Percentiles rank a stretch among this genome's conserved stretches.
phyloP scores from a whole-genome alignment of 2,797 vertebrate genomes.

The Melanotaenia maccullochi region DNA sequence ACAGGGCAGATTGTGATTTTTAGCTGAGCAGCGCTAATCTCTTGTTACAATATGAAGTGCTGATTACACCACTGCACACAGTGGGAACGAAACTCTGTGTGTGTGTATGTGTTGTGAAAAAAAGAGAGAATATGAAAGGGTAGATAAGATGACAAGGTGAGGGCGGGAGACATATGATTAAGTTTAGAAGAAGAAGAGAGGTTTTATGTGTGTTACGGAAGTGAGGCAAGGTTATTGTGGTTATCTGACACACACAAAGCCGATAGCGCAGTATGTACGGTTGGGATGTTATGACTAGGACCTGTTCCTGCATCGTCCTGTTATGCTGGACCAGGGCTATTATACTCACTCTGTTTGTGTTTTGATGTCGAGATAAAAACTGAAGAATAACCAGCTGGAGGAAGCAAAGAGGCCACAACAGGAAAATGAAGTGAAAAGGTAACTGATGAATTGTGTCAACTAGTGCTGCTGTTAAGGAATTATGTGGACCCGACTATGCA shows the following conservation, averaged over 20 bases:
- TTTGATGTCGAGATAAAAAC: slow-evolving; percentile 36
- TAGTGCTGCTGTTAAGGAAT: slow-evolving; percentile 8
- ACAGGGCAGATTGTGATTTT: slow-evolving; percentile 70
- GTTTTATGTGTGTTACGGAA: slow-evolving; percentile 20
- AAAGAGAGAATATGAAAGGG: slow-evolving; percentile 14
- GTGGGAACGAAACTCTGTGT: slow-evolving; percentile 25
- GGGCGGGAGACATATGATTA: slow-evolving; percentile 20
- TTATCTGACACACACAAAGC: slow-evolving; percentile 9
- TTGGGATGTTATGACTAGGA: slow-evolving; percentile 52
- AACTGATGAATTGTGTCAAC: slow-evolving; percentile 6
- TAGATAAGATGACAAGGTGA: slow-evolving; percentile 47
- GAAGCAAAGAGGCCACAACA: slow-evolving; percentile 19
- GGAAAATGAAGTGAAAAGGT: slow-evolving; percentile 26
- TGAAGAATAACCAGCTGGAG: slow-evolving; percentile 7
- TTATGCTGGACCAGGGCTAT: slow-evolving; percentile 39
- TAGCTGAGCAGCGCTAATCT: slow-evolving; percentile 69
- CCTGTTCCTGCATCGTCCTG: slow-evolving; percentile 32
- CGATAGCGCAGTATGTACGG: slow-evolving; percentile 33
- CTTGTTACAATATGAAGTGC: slow-evolving; percentile 60
- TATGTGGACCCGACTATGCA: neutral
- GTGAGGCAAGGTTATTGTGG: slow-evolving; percentile 11
- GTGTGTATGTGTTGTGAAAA: neutral
- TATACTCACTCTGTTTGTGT: slow-evolving; percentile 25
- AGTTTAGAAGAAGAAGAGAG: slow-evolving; percentile 14
- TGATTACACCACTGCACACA: slow-evolving; percentile 58